phyloP scores from a whole-genome alignment of 2,888 invertebrate species.

The Dusona sp. region DNA sequence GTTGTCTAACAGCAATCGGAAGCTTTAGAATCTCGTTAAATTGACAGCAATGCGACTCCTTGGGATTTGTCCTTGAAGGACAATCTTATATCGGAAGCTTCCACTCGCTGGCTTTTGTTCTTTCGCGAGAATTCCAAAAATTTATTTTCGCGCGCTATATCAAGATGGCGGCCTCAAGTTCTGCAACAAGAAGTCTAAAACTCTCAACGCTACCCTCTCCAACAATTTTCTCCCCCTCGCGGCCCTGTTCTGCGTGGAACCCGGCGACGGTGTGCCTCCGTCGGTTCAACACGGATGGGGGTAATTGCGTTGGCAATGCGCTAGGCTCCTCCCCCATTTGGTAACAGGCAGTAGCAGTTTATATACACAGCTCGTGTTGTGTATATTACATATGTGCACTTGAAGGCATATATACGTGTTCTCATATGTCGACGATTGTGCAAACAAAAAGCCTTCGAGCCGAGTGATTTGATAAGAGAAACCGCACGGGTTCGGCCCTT shows the following conservation, averaged over 20 bases:
- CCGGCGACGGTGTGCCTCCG: slow-evolving; percentile 67
- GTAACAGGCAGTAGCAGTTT: slow-evolving; percentile 60
- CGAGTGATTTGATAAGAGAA: not conserved
- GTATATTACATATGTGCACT: not conserved
- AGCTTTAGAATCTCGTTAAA: not conserved
- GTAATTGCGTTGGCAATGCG: slow-evolving; percentile 76
- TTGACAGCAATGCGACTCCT: not conserved
- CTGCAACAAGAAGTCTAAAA: slow-evolving; percentile 27
- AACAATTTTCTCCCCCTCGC: slow-evolving; percentile 15
- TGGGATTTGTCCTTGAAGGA: not conserved
- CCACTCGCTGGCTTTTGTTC: not conserved
- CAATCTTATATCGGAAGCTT: slow-evolving; percentile 8
- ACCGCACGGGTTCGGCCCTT: not conserved
- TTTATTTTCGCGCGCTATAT: slow-evolving; percentile 46
- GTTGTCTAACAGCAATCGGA: slow-evolving; percentile 15
- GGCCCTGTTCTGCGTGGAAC: slow-evolving; percentile 45
- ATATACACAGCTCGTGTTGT: slow-evolving; percentile 7
- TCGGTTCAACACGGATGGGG: slow-evolving; percentile 69
- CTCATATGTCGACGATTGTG: not conserved
- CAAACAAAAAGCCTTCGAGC: slow-evolving; percentile 6
- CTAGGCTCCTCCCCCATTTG: slow-evolving; percentile 73
- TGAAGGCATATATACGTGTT: not conserved
- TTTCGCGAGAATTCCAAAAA: slow-evolving; percentile 10
- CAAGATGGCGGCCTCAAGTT: slow-evolving; percentile 69
- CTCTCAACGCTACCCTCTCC: slow-evolving; percentile 33